Percentiles rank a stretch among this genome's conserved stretches.
Conservation (phyloP, 2,797 vertebrate genomes). For the Periophthalmus magnuspinnatus region DNA sequence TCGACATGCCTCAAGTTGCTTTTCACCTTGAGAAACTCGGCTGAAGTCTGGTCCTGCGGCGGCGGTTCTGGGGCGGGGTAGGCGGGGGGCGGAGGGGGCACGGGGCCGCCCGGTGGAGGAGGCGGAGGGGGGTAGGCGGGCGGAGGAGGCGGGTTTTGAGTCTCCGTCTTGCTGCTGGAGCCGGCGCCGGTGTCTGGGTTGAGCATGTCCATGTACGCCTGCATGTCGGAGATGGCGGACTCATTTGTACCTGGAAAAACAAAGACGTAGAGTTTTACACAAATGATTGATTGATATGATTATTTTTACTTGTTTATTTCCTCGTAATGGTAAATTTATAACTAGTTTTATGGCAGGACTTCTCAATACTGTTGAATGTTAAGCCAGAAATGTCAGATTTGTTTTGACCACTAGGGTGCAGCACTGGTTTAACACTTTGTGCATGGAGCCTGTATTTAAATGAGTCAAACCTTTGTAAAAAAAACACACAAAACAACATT, state of each 20-base stretch:
- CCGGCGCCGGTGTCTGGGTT: slow-evolving; percentile 79
- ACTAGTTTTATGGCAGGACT: neutral
- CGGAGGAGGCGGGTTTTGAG: slow-evolving; percentile 64
- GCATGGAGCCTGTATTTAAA: neutral
- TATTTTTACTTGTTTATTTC: neutral
- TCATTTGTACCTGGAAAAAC: slow-evolving; percentile 75
- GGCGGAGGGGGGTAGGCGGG: slow-evolving; percentile 64
- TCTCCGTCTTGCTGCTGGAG: slow-evolving; percentile 49
- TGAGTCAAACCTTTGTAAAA: no score
- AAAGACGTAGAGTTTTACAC: neutral
- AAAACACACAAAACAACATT: neutral
- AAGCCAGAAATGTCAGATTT: neutral
- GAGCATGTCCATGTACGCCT: slow-evolving; percentile 94
- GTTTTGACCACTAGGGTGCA: slow-evolving; percentile 78
- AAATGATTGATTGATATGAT: neutral
- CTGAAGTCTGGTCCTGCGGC: slow-evolving; percentile 74
- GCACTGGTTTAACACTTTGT: slow-evolving; percentile 52
- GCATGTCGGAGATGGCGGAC: slow-evolving; percentile 83
- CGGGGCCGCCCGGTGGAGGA: slow-evolving; percentile 46
- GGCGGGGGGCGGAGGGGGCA: slow-evolving; percentile 63
- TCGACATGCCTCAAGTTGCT: slow-evolving; percentile 89
- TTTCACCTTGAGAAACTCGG: slow-evolving; percentile 88
- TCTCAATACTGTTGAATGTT: neutral
- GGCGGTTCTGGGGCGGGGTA: slow-evolving; percentile 67
- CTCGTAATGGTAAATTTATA: neutral